Evolutionary conservation across 2,113 vertebrate species (phyloP).

Genomic region (Phalacrocorax pelagicus): DNA sequence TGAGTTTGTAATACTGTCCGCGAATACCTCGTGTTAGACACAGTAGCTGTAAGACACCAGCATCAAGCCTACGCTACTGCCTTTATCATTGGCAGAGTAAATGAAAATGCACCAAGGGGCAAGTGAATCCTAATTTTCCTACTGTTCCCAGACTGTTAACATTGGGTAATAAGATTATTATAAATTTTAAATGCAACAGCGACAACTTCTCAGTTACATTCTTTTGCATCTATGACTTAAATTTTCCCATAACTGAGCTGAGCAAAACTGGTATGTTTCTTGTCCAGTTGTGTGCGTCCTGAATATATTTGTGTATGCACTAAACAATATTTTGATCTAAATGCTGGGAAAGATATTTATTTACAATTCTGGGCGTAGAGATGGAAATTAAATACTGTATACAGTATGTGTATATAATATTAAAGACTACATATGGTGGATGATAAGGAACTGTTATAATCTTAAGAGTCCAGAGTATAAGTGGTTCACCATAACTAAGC

Average conservation of each 20-base stretch:
- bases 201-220: neutral
- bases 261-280: slow-evolving; percentile 14
- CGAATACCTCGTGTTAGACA: neutral
- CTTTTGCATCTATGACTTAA: neutral
- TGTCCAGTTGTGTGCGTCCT: slow-evolving; percentile 1
- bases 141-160: neutral
- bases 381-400: neutral
- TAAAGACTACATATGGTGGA: neutral
- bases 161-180: neutral
- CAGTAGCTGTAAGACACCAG: neutral
- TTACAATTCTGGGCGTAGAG: neutral
- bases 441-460: neutral
- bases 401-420: neutral
- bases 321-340: slow-evolving; percentile 53
- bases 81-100: neutral
- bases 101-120: neutral
- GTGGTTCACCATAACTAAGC: neutral
- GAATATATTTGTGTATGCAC: neutral
- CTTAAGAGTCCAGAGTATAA: neutral
- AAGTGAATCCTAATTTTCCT: neutral
- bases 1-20: neutral
- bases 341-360: slow-evolving; percentile 14
- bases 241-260: neutral
- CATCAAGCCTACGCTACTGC: neutral
- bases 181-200: neutral